Evolutionary conservation across 2,113 vertebrate genomes (phyloP).

Genomic region (Chrysemys picta): DNA sequence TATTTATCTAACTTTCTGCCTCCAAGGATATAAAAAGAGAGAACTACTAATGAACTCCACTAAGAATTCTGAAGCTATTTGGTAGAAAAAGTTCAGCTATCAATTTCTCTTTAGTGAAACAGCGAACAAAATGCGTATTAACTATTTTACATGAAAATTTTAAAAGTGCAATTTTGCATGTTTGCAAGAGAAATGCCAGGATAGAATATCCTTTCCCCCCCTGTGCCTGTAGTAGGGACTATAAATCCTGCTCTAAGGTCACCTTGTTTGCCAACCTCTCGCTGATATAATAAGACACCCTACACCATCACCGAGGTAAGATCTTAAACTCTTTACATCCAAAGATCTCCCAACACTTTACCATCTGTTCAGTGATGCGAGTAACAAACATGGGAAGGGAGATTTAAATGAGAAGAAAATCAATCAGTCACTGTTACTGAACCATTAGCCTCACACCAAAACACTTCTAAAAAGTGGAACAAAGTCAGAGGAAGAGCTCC

Average conservation of each 20-base stretch:
- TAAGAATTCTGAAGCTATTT: not conserved
- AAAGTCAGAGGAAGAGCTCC: not conserved
- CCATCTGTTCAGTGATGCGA: conserved; percentile 63
- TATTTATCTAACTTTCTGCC: not conserved
- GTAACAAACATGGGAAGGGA: conserved; percentile 29
- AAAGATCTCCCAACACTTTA: conserved; percentile 56
- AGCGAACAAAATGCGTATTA: not conserved
- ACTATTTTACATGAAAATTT: not conserved
- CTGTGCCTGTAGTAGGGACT: not conserved
- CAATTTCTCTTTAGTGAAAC: not conserved
- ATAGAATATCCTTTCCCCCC: not conserved
- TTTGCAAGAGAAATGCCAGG: not conserved
- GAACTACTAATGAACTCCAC: not conserved
- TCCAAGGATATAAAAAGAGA: not conserved
- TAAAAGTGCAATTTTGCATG: not conserved
- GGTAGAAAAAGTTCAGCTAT: not conserved
- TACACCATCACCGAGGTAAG: conserved; percentile 43
- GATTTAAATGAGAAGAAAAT: conserved; percentile 39
- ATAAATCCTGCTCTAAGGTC: not conserved
- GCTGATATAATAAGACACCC: not conserved
- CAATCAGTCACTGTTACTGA: not conserved
- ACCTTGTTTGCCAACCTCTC: conserved; percentile 23
- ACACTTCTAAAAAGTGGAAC: not conserved
- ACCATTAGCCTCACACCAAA: not conserved
- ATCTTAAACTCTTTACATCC: conserved; percentile 68